Evolutionary conservation across 53 echinoderm and acorn worm genomes (phyloP).

Genomic region (Luidia sarsii): DNA sequence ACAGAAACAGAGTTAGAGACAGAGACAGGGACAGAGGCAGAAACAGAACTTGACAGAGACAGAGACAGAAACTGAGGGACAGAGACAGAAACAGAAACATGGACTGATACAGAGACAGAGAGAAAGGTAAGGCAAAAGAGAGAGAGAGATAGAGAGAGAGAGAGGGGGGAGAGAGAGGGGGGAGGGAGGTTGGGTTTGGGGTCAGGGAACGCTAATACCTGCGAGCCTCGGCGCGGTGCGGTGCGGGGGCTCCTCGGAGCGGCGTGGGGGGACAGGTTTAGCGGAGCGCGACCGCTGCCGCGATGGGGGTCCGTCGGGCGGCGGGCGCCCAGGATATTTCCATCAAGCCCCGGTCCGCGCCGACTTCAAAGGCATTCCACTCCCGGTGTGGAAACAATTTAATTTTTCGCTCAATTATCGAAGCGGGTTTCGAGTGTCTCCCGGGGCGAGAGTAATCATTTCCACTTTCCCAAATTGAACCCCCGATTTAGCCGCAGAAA

Average conservation of each 20-base stretch:
- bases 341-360: conserved; percentile 51
- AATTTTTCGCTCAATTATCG: conserved; percentile 89
- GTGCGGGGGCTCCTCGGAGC: not conserved
- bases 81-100: too few species aligned
- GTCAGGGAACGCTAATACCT: conserved; percentile 45
- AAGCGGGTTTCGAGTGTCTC: conserved; percentile 61
- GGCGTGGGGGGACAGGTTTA: conserved; percentile 46
- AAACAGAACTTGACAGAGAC: too few species aligned
- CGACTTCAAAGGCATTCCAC: conserved; percentile 53
- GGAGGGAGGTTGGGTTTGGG: conserved; percentile 50
- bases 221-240: not conserved
- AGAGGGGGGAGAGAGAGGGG: too few species aligned
- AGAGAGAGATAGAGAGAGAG: too few species aligned
- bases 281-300: conserved; percentile 58
- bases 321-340: conserved; percentile 54
- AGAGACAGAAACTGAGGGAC: too few species aligned
- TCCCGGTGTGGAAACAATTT: conserved; percentile 76
- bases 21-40: too few species aligned
- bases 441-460: conserved; percentile 72
- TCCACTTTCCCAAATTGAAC: conserved; percentile 71
- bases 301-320: conserved; percentile 50
- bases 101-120: too few species aligned
- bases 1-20: too few species aligned
- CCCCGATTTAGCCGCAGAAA: conserved; percentile 53
- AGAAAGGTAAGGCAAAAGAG: too few species aligned